Base-by-base conservation (phyloP, 1,140 invertebrate genomes). In the Magallana angulata region DNA sequence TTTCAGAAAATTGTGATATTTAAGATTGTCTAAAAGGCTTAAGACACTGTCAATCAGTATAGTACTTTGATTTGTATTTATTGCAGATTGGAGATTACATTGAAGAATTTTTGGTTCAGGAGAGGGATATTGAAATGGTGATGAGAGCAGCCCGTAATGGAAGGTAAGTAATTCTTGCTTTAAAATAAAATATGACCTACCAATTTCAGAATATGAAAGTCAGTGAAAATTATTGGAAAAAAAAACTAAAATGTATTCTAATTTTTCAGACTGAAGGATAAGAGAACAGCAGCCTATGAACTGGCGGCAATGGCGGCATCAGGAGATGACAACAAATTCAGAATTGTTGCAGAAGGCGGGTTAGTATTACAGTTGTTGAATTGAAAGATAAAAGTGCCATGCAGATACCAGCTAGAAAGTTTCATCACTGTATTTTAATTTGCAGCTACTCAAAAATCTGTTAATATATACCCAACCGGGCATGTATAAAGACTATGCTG, bases 331-430 rank as follows among this genome's bases (percentile, higher is more conserved):
- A 94, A 94, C 89, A 94, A 94, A 82, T 94, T 94, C 85, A 86
- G 91, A n/a, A 94, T 94, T 86, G 94, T 93, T 9, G 93, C 94
- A 14, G 93, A 94, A 85, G 93, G 92, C 85, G 94, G 94, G 93
- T 94, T 85, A 68, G 92, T 85, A 11, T 48, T 0, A 48, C 36
- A 48, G 36, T 48, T 48, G 36, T 48, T 48, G 36, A 48, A 2
- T 3, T 48, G 36, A 48, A 48, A 48, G 36, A 48, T 48, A 2
- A 48, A 48, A 48, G 36, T 48, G 5, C 2, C 36, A 48, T 48
- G 36, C 36, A 48, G 36, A 48, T 48, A 48, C 36, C 36, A 48
- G 36, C 3, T 48, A 48, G 36, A 48, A 48, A 48, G 5, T 2
- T 48, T 48, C 0, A 48, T 4, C 1, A 3, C 36, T 48, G 2